Evolutionary conservation across 1,140 invertebrate genomes (phyloP).

Genomic region (Polyergus mexicanus): DNA sequence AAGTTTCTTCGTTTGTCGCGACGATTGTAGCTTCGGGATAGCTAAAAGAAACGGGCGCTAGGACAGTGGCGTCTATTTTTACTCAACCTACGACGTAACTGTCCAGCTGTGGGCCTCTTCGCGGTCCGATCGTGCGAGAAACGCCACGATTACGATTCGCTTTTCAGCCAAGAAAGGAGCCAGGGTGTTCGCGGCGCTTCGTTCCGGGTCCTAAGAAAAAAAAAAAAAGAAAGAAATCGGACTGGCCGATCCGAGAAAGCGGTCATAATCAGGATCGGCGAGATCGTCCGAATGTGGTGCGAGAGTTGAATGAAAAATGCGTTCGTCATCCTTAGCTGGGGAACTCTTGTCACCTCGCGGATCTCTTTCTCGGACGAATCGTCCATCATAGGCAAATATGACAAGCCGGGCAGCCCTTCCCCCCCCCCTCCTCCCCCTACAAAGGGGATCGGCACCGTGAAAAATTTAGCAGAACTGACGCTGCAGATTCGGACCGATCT

Average conservation of each 20-base stretch:
- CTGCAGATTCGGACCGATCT: slow-evolving; percentile 83
- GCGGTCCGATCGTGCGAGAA: slow-evolving; percentile 59
- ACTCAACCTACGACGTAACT: slow-evolving; percentile 63
- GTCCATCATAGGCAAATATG: slow-evolving; percentile 87
- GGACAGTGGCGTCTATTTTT: slow-evolving; percentile 57
- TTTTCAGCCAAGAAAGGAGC: slow-evolving; percentile 48
- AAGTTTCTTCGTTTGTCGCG: slow-evolving; percentile 2
- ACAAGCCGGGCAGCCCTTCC: slow-evolving; percentile 84
- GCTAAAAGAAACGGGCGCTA: slow-evolving; percentile 50
- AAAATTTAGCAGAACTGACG: slow-evolving; percentile 85
- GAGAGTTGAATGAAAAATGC: slow-evolving; percentile 79
- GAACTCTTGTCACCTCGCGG: slow-evolving; percentile 79
- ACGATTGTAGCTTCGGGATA: slow-evolving; percentile 31
- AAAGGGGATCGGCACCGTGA: slow-evolving; percentile 84
- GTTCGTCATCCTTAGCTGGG: slow-evolving; percentile 80
- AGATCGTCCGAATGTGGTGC: slow-evolving; percentile 81
- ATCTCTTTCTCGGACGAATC: slow-evolving; percentile 80
- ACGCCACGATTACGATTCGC: slow-evolving; percentile 56
- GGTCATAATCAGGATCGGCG: slow-evolving; percentile 81
- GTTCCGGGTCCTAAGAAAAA: slow-evolving; percentile 7
- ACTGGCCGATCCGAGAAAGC: slow-evolving; percentile 65
- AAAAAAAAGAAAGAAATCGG: slow-evolving; percentile 58
- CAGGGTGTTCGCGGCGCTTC: slow-evolving; percentile 15
- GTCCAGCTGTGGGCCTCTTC: slow-evolving; percentile 64
- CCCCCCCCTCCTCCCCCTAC: slow-evolving; percentile 80